Evolutionary conservation across 92 coral and sea anemone genomes (phyloP), one percentile per base, ranked within the genome.

Genomic region (Plumapathes pennacea): DNA sequence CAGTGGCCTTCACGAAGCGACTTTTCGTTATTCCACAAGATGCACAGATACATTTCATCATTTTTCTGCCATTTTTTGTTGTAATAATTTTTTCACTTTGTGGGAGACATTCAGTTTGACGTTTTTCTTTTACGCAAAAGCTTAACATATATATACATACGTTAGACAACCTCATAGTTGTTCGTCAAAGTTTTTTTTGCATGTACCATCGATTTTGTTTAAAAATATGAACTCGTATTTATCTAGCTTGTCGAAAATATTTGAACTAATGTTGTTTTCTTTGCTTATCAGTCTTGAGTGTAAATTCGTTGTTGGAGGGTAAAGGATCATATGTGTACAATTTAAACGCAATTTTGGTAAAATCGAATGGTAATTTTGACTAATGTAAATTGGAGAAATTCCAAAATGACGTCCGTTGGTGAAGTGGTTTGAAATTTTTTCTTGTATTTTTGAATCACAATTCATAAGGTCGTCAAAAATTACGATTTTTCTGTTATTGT

Each of bases 391-490:
- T 10, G 69, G 62, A 0, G 21, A 13, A 0, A 46, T 46, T 12
- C 1, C n/a, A 30, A 23, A 24, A 46, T 62, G 69, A 1, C 69
- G 14, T 3, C 69, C 69, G 30, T 62, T 39, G 10, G 69, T 62
- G 60, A 23, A 62, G 56, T 62, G 38, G 26, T 62, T 46, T 25
- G 61, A 1, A 32, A 62, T 43, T 46, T 62, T 62, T 5, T 62
- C 25, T 44, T 62, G 69, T n/a, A 42, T 43, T 18, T 24, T 62
- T 10, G 43, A 37, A 1, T 38, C 10, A 0, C 37, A 34, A 62
- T 62, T 46, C 3, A 62, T 40, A 5, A 60, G 34, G 31, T 60
- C 68, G 34, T 60, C 60, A 41, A 60, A 60, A 44, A 60, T 12
- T 1, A 62, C 69, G 10, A 62, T 15, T 47, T 62, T 45, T 26